Base-by-base conservation (phyloP, 1,140 invertebrate species). In the Leguminivora glycinivorella region DNA sequence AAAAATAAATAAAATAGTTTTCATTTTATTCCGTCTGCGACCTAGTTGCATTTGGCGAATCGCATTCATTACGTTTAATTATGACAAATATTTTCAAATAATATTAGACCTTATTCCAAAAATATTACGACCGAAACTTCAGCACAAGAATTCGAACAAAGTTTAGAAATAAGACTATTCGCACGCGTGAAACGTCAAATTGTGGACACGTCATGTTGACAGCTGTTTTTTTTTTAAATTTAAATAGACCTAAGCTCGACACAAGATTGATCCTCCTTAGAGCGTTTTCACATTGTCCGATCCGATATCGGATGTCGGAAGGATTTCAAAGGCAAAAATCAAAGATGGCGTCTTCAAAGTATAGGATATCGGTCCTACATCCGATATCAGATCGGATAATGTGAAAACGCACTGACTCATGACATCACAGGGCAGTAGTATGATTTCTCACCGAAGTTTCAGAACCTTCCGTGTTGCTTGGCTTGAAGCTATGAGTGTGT, bases 1-100 rank as follows among this genome's bases (percentile, higher is more conserved):
- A 24, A 63, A 31, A n/a, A 31, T n/a, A 31, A 63, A 29, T 63
- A 63, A 63, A 34, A 12, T 25, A 63, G 25, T 63, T 63, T 29
- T 29, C 14, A 63, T 63, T 29, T 29, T 31, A 63, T 63, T 63
- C n/a, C 4, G 6, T 63, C 22, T 29, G 4, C 58, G 29, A 63
- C 26, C 14, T 63, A 25, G 22, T 60, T 17, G 5, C 56, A 17
- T 63, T 63, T 60, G 10, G 58, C 26, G 14, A 29, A 29, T 31
- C 1, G 0, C 10, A 10, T 52, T n/a, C 19, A 52, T 9, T 22
- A 47, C 7, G 47, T 52, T 52, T 52, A 0, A 52, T 22, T 1
- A 22, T 52, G 14, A 3, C 5, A 1, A 52, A 52, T 9, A 3
- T 52, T 52, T 7, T 1, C 47, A 2, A 22, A 52, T 19, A 52